A percentile compares a stretch with the other conserved stretches of the same genome.
Evolutionary conservation across 2,797 vertebrate species (phyloP).

Genomic region (Lutjanus campechanus): DNA sequence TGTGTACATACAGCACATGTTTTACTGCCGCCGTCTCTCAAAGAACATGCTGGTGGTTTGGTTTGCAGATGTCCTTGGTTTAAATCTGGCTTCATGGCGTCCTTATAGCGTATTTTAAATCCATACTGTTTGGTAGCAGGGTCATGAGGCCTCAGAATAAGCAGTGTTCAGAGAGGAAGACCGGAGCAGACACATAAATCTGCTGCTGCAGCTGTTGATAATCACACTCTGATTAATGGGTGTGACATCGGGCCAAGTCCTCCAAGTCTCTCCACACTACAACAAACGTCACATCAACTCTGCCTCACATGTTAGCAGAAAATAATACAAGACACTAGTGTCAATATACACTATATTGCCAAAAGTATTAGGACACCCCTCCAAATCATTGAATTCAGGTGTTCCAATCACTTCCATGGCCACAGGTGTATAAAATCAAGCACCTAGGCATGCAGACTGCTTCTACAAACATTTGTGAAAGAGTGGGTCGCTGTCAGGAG

Average conservation of each 20-base stretch:
- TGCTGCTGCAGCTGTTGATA: slow-evolving; percentile 45
- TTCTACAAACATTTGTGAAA: too few species aligned
- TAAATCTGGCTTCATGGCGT: neutral
- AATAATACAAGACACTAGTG: neutral
- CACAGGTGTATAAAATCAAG: too few species aligned
- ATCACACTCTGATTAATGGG: slow-evolving; percentile 31
- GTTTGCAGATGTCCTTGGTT: neutral
- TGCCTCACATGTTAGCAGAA: neutral
- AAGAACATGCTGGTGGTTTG: neutral
- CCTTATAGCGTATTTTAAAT: slow-evolving; percentile 1
- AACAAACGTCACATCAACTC: slow-evolving; percentile 3
- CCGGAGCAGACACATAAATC: slow-evolving; percentile 4
- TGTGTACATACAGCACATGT: neutral
- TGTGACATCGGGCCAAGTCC: slow-evolving; percentile 17
- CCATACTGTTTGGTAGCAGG: neutral
- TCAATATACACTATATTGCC: too few species aligned
- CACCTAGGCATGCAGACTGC: too few species aligned
- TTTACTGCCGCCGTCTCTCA: neutral
- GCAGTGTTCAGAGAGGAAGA: neutral
- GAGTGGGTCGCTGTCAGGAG: too few species aligned
- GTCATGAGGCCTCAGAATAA: slow-evolving; percentile 21
- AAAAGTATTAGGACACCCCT: too few species aligned
- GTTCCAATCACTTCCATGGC: too few species aligned
- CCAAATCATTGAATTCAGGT: too few species aligned
- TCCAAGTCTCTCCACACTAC: neutral